Conservation (phyloP, 2,797 vertebrate genomes). For the Hyperoplus lanceolatus region DNA sequence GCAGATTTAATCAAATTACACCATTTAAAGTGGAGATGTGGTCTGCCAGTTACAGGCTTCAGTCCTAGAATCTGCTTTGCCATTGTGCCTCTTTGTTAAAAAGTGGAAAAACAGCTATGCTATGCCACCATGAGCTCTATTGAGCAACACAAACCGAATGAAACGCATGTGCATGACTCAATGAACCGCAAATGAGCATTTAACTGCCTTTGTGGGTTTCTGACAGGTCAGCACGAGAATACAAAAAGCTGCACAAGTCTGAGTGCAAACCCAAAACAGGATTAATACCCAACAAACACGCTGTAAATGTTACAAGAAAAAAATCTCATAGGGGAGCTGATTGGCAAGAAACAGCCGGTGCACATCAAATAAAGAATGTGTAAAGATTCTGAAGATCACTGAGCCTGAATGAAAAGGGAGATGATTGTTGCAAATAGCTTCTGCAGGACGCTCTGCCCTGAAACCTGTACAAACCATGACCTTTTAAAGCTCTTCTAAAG, state of each 20-base stretch:
- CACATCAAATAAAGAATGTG: constrained; percentile 4
- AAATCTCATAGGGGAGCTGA: constrained; percentile 8
- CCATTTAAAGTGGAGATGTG: constrained; percentile 70
- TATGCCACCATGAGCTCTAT: constrained; percentile 39
- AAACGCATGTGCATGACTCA: constrained; percentile 40
- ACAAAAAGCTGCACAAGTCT: constrained; percentile 12
- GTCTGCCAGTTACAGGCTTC: constrained; percentile 59
- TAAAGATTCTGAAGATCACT: not conserved
- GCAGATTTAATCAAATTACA: constrained; percentile 84
- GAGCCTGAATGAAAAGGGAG: constrained; percentile 11
- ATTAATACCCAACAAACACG: constrained; percentile 3
- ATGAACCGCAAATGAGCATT: constrained; percentile 46
- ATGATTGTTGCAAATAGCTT: constrained; percentile 12
- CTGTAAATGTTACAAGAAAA: not conserved
- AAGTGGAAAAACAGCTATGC: constrained; percentile 39
- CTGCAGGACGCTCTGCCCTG: constrained; percentile 20
- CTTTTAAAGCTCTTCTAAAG: constrained; percentile 51
- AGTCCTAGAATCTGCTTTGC: constrained; percentile 68
- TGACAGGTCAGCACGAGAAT: not conserved
- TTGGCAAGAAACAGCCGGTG: constrained; percentile 10
- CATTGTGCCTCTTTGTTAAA: constrained; percentile 47
- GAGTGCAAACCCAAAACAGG: not conserved
- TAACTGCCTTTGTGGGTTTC: constrained; percentile 3
- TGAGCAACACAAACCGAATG: constrained; percentile 33
- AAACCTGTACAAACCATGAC: constrained; percentile 28